A percentile compares a stretch with the other conserved stretches of the same genome.
phyloP scores from a whole-genome alignment of 2,797 vertebrate genomes.

The Coccyzus lansbergi region DNA sequence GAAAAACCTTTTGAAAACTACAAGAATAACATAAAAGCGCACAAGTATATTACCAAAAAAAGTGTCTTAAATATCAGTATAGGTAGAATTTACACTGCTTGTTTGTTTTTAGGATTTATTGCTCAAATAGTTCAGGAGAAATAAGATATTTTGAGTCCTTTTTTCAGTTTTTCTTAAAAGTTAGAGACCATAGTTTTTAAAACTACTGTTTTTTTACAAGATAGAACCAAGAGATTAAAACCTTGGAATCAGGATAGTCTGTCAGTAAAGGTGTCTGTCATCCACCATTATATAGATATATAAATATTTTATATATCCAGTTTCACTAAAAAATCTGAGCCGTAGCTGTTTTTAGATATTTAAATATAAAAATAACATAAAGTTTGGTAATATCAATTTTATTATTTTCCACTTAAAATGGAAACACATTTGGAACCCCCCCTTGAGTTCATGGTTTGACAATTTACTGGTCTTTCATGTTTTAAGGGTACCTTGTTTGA shows the following conservation, averaged over 20 bases:
- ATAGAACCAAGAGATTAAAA: background rate
- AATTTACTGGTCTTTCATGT: background rate
- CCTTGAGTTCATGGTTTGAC: background rate
- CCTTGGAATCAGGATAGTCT: background rate
- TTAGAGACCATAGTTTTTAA: background rate
- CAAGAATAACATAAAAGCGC: background rate
- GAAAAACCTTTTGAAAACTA: background rate
- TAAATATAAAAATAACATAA: background rate
- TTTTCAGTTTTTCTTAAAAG: background rate
- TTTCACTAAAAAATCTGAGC: background rate
- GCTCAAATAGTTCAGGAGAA: background rate
- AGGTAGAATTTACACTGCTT: background rate
- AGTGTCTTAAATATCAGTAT: background rate
- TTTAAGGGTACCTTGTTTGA: background rate
- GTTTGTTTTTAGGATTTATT: background rate
- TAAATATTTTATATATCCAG: background rate
- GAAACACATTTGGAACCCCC: background rate
- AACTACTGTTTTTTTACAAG: background rate
- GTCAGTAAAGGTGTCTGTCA: background rate
- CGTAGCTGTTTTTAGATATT: background rate
- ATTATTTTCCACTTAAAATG: background rate
- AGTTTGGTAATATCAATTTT: background rate
- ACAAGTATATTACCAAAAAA: background rate
- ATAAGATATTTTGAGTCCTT: background rate
- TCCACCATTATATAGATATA: background rate